phyloP scores from a whole-genome alignment of 2,113 vertebrate genomes.

The Laterallus jamaicensis region DNA sequence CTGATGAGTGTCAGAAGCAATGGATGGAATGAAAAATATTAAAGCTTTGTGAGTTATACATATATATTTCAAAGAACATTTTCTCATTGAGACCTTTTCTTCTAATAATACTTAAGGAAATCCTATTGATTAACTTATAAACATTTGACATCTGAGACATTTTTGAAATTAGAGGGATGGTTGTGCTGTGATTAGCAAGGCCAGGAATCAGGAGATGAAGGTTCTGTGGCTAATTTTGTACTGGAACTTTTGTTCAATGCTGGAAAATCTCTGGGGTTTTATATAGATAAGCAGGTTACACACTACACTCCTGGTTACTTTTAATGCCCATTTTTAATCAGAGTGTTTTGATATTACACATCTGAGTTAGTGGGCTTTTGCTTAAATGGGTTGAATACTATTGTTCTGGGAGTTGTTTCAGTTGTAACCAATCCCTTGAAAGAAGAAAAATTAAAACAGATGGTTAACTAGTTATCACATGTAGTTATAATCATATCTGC shows the following conservation, averaged over 20 bases:
- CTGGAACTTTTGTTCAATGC: background rate
- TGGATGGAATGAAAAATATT: constrained; percentile 26
- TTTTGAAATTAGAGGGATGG: background rate
- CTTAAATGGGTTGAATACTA: background rate
- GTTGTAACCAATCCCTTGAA: background rate
- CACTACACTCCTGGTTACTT: background rate
- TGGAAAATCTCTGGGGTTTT: background rate
- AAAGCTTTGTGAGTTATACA: background rate
- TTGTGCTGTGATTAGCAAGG: background rate
- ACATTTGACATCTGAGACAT: background rate
- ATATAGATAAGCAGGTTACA: background rate
- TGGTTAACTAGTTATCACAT: background rate
- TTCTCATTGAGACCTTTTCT: background rate
- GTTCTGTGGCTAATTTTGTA: background rate
- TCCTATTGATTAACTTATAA: background rate
- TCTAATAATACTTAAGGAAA: constrained; percentile 34
- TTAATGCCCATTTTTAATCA: background rate
- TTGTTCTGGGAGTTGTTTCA: background rate
- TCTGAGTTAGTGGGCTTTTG: background rate
- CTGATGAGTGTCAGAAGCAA: constrained; percentile 32
- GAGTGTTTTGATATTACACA: background rate
- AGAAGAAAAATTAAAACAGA: background rate
- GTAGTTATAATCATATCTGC: background rate
- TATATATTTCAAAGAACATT: background rate
- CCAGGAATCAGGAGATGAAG: background rate